Evolutionary conservation across 1,140 invertebrate species (phyloP).

Genomic region (Drosophila pseudoananassae): DNA sequence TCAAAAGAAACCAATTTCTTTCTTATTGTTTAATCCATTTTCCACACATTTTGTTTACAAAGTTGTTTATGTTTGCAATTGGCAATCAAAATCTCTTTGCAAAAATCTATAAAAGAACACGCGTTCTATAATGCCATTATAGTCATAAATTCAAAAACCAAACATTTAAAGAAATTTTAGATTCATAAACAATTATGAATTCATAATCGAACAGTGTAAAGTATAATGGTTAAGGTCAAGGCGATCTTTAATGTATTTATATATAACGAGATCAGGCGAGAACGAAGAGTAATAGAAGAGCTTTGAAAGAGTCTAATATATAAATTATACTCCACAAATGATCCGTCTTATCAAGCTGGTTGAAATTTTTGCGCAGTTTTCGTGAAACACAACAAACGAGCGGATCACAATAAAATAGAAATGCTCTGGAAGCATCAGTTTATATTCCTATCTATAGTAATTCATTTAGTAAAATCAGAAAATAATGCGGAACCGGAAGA

Average conservation of each 20-base stretch:
- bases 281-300: conserved; percentile 9
- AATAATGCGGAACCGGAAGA: conserved; percentile 9
- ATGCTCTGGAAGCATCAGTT: conserved; percentile 47
- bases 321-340: conserved; percentile 6
- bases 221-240: conserved; percentile 65
- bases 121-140: background rate
- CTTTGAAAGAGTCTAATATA: conserved; percentile 33
- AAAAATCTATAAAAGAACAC: background rate
- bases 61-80: background rate
- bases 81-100: background rate
- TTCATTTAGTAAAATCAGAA: conserved; percentile 11
- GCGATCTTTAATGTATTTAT: background rate
- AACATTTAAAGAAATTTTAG: conserved; percentile 5
- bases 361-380: conserved; percentile 55
- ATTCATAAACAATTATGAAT: conserved; percentile 10
- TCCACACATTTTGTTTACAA: background rate
- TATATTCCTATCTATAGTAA: conserved; percentile 16
- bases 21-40: background rate
- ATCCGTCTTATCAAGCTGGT: conserved; percentile 56
- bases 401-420: conserved; percentile 36
- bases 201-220: conserved; percentile 5
- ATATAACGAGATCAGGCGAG: conserved; percentile 23
- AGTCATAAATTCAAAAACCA: conserved; percentile 5
- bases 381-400: conserved; percentile 50
- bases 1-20: too few relatives aligned